These are phyloP conservation scores for Sula dactylatra DNA, from an alignment of 2,113 vertebrate genomes.

Conservation along the genomic window DNA sequence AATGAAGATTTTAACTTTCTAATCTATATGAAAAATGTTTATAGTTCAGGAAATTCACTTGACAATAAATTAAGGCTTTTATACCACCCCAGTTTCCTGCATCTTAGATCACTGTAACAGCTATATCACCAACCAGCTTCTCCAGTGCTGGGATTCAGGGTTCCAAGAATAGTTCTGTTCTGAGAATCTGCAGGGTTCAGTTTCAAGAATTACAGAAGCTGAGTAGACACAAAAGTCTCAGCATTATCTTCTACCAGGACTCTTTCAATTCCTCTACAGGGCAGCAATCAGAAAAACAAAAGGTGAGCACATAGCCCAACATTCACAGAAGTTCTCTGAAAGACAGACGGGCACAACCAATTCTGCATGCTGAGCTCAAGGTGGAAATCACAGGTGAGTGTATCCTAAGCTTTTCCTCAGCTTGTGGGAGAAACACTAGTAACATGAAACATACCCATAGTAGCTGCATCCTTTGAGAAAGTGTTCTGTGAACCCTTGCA, in stretches of 20 bases:
- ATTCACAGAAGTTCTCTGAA: neutral
- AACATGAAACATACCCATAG: neutral
- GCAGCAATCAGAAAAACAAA: neutral
- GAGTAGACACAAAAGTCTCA: neutral
- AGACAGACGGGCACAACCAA: neutral
- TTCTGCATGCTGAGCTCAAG: neutral
- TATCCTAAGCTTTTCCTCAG: neutral
- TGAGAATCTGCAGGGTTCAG: neutral
- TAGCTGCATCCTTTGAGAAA: neutral
- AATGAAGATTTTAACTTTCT: neutral
- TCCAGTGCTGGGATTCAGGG: neutral
- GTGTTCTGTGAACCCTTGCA: neutral
- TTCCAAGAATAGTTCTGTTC: neutral
- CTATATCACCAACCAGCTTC: neutral
- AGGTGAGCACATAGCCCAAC: neutral
- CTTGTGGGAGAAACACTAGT: neutral
- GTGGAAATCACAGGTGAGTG: neutral
- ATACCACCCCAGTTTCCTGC: neutral
- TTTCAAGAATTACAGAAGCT: slow-evolving; percentile 17
- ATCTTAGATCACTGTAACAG: neutral
- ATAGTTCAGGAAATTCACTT: neutral
- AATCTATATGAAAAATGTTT: neutral
- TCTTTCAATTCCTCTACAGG: slow-evolving; percentile 26
- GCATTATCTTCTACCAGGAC: neutral
- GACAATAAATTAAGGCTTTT: neutral